Conservation (phyloP, 2,888 invertebrate species). For the Eupithecia insigniata region DNA sequence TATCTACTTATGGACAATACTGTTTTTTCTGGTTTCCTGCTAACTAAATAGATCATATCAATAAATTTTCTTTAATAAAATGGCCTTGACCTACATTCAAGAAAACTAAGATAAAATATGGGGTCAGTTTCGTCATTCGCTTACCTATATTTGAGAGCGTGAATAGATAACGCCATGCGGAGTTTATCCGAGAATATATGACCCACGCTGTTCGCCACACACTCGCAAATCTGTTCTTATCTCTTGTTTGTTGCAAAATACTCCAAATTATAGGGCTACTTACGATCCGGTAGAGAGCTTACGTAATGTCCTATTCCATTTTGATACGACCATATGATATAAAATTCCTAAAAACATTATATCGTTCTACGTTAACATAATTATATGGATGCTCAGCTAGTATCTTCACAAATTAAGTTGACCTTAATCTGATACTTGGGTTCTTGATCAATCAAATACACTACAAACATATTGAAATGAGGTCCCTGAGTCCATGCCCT, state of each 20-base stretch:
- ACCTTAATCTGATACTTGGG: background rate
- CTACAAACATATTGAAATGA: background rate
- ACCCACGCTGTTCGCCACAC: constrained; percentile 31
- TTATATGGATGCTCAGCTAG: background rate
- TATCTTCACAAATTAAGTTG: background rate
- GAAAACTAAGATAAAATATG: constrained; percentile 37
- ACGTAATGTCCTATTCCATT: constrained; percentile 30
- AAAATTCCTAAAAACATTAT: background rate
- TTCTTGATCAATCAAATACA: background rate
- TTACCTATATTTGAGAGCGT: constrained; percentile 37
- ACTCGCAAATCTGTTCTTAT: constrained; percentile 38
- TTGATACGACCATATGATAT: constrained; percentile 14
- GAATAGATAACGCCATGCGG: constrained; percentile 37
- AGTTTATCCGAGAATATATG: constrained; percentile 44
- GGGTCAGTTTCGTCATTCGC: constrained; percentile 41
- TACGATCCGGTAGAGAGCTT: constrained; percentile 21
- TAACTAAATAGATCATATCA: background rate
- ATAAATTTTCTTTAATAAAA: constrained; percentile 24
- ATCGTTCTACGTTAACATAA: background rate
- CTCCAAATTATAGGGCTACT: constrained; percentile 20
- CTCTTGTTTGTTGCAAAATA: constrained; percentile 35
- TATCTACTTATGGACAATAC: background rate
- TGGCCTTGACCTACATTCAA: constrained; percentile 48
- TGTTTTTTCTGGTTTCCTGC: background rate
- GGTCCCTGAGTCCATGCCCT: constrained; percentile 14